These are phyloP conservation scores for Leptopilina clavipes DNA, from an alignment of 1,140 invertebrate genomes.

Conservation along the genomic window DNA sequence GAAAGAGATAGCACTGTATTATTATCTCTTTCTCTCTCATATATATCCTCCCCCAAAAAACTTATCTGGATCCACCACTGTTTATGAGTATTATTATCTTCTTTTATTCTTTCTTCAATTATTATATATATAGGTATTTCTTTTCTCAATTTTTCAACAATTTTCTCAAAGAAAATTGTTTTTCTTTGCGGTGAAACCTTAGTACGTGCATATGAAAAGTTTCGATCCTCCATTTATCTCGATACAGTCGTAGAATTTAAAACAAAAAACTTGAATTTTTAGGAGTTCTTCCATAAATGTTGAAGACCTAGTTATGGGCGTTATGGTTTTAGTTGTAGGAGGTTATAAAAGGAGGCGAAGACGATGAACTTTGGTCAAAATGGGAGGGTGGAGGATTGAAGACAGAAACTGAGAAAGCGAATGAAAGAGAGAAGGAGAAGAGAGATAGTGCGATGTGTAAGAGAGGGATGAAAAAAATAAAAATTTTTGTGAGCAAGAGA, in stretches of 20 bases:
- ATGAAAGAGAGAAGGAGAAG: conserved; percentile 52
- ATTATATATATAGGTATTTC: too few relatives aligned
- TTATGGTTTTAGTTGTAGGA: conserved; percentile 14
- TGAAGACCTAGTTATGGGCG: conserved; percentile 23
- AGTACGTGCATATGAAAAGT: too few relatives aligned
- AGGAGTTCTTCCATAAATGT: conserved; percentile 18
- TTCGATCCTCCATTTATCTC: neutral
- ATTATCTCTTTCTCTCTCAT: too few relatives aligned
- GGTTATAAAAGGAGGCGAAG: neutral
- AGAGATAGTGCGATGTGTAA: too few relatives aligned
- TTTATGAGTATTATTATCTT: too few relatives aligned
- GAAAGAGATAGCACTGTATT: too few relatives aligned
- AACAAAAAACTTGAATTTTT: conserved; percentile 16
- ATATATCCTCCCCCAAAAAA: too few relatives aligned
- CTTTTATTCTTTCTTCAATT: too few relatives aligned
- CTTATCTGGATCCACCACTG: too few relatives aligned
- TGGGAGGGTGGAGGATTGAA: conserved; percentile 17
- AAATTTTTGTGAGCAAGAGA: conserved; percentile 47
- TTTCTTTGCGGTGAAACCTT: too few relatives aligned
- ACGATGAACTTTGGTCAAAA: conserved; percentile 5
- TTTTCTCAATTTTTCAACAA: too few relatives aligned
- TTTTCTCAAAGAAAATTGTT: too few relatives aligned
- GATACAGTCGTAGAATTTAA: neutral
- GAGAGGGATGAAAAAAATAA: conserved; percentile 52
- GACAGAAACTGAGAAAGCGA: neutral